Evolutionary conservation across 92 coral and sea anemone genomes (phyloP).

Genomic region (Scolanthus callimorphus): DNA sequence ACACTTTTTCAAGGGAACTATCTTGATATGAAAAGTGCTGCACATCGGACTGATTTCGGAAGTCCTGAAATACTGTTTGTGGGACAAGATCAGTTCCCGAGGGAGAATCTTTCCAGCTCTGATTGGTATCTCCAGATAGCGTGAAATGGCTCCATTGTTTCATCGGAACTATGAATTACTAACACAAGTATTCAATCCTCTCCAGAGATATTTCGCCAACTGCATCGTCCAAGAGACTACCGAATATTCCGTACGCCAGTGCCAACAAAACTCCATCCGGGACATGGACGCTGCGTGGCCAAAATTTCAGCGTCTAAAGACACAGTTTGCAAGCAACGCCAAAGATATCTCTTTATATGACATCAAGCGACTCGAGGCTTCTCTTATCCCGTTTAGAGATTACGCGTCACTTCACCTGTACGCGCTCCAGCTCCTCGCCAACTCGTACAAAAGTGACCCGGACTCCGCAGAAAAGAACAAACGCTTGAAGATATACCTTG

Average conservation of each 20-base stretch:
- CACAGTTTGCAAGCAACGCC: background rate
- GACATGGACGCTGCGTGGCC: background rate
- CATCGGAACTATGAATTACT: too few species aligned
- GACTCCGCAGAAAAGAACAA: background rate
- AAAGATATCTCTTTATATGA: background rate
- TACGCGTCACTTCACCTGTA: slow-evolving; percentile 8
- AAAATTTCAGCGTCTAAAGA: slow-evolving; percentile 1
- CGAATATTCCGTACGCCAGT: background rate
- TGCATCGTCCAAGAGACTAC: slow-evolving; percentile 1
- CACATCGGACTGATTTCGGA: too few species aligned
- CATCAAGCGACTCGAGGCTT: slow-evolving; percentile 6
- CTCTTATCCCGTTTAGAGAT: slow-evolving; percentile 3
- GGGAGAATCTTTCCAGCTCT: too few species aligned
- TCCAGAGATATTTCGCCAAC: slow-evolving; percentile 1
- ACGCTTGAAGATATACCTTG: background rate
- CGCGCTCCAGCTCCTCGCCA: background rate
- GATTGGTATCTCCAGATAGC: too few species aligned
- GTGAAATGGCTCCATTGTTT: too few species aligned
- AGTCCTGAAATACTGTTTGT: too few species aligned
- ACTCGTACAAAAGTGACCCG: background rate
- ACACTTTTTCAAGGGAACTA: too few species aligned
- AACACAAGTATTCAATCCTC: background rate
- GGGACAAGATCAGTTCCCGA: too few species aligned
- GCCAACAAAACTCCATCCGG: background rate
- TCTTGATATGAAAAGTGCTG: too few species aligned